Evolutionary conservation across 2,888 invertebrate species (phyloP), one percentile per base, ranked within the genome.

Genomic region (Pecten maximus): DNA sequence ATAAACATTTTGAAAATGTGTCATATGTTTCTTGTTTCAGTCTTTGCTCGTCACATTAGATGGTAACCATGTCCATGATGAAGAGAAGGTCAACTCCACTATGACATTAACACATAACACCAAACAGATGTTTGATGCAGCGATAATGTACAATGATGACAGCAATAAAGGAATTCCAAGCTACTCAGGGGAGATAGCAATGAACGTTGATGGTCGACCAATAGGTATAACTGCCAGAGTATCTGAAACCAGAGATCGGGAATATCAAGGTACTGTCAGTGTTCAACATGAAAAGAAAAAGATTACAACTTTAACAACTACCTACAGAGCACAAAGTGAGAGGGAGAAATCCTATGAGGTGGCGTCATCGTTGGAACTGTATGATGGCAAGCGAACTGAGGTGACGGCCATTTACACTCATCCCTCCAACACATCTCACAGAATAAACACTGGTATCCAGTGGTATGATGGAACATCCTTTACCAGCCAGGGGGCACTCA

Each of bases 11-110:
- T n/a, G n/a, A n/a, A n/a, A n/a, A n/a, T n/a, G n/a, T n/a, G n/a
- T 48, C 48, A 48, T 60, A 23, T 6, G 60, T 74, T 8, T 44
- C 12, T 12, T 74, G 35, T 74, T 74, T 28, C 91, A 95, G 95
- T 89, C 93, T 88, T 19, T 94, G n/a, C 91, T 93, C 92, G 89
- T 93, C 39, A 86, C 88, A 3, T 87, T 94, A 6, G 92, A 90
- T 35, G 94, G 94, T 28, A 92, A 92, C 12, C 93, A 94, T 50
- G 91, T 91, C 28, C 93, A 94, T 54, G 89, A 91, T 28, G 88
- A 90, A 44, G 92, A 91, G 40, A 91, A 90, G 16, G 23, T 94
- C 2, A 90, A 91, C 19, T 92, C 93, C 28, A 90, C 91, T n/a
- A 48, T 94, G 3, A 60, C 88, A 12, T 89, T 94, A 28, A 60